These are phyloP conservation scores for Imbricaverruca yamaguchii DNA, from an alignment of 2,888 invertebrate genomes.

Conservation along the genomic window DNA sequence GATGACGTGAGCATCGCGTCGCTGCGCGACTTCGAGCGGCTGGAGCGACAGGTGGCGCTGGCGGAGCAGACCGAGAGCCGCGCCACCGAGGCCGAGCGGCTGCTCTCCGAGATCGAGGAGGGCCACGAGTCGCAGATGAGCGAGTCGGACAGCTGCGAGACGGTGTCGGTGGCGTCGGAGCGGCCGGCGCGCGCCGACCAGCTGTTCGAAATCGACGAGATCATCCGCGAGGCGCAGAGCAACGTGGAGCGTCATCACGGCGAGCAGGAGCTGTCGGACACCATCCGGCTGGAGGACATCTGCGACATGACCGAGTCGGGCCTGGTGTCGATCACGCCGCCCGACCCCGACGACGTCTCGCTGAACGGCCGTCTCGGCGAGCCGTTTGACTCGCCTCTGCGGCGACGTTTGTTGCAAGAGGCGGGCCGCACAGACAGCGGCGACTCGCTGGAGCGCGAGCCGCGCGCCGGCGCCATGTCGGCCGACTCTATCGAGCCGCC, in stretches of 20 bases:
- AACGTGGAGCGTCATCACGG: constrained; percentile 54
- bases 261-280: constrained; percentile 27
- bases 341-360: not conserved
- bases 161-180: constrained; percentile 46
- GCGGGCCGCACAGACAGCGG: not conserved
- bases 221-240: constrained; percentile 57
- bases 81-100: constrained; percentile 75
- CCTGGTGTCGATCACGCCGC: not conserved
- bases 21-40: constrained; percentile 82
- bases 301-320: constrained; percentile 29
- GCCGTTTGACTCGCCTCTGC: not conserved
- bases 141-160: constrained; percentile 53
- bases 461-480: constrained; percentile 24
- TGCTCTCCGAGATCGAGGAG: constrained; percentile 50
- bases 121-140: constrained; percentile 45
- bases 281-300: constrained; percentile 30
- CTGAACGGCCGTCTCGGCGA: not conserved
- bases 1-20: constrained; percentile 79
- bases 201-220: constrained; percentile 61
- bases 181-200: constrained; percentile 54
- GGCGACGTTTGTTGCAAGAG: not conserved
- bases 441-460: not conserved
- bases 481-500: constrained; percentile 27
- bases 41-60: constrained; percentile 79
- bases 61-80: constrained; percentile 72